Evolutionary conservation across 2,797 vertebrate species (phyloP).

Genomic region (Catostomus latipinnis): DNA sequence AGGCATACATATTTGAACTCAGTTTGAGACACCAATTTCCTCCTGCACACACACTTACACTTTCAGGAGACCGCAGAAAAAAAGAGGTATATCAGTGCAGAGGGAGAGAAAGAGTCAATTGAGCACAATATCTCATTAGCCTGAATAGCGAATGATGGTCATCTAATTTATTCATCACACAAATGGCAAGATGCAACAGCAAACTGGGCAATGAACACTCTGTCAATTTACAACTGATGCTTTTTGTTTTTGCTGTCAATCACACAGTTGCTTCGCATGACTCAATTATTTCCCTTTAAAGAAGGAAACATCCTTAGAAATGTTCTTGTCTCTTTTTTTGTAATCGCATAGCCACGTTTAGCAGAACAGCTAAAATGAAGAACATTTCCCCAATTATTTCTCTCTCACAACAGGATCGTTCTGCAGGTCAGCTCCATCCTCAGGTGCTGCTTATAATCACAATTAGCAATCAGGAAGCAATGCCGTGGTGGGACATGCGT

Average conservation of each 20-base stretch:
- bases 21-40: background rate
- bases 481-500: constrained; percentile 25
- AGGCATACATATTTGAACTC: too few relatives aligned
- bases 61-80: too few relatives aligned
- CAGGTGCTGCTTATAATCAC: constrained; percentile 63
- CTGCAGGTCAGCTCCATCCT: constrained; percentile 47
- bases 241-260: constrained; percentile 33
- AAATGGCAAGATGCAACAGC: constrained; percentile 44
- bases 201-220: constrained; percentile 37
- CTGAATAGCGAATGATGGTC: constrained; percentile 52
- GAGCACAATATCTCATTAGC: constrained; percentile 56
- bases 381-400: constrained; percentile 65
- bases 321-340: constrained; percentile 19
- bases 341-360: constrained; percentile 35
- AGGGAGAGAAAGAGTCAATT: constrained; percentile 15
- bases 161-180: constrained; percentile 51
- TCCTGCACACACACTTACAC: too few relatives aligned
- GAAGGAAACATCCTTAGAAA: constrained; percentile 20
- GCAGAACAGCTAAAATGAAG: constrained; percentile 10
- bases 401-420: constrained; percentile 22
- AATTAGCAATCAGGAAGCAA: constrained; percentile 67
- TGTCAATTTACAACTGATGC: constrained; percentile 39
- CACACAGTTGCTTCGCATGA: constrained; percentile 11
- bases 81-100: background rate
- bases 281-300: constrained; percentile 13